Conservation (phyloP, 1,140 invertebrate genomes). For the Drosophila saltans region DNA sequence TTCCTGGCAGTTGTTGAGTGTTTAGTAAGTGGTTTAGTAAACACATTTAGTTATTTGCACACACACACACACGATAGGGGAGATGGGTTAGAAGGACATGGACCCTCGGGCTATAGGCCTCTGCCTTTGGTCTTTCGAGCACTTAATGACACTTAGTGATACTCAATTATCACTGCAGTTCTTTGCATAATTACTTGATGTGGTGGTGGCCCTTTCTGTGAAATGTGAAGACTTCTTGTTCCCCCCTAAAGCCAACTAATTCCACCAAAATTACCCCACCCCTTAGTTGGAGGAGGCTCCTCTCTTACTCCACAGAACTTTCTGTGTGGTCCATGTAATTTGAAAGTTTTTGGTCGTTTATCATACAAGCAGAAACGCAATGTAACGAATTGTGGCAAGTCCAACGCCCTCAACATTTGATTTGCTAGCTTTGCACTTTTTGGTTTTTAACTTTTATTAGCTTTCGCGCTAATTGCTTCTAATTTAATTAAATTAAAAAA, state of each 20-base stretch:
- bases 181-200: conserved; percentile 69
- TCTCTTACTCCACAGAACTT: background rate
- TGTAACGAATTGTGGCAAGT: background rate
- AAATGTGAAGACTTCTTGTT: background rate
- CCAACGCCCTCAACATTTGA: conserved; percentile 17
- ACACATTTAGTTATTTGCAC: conserved; percentile 80
- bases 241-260: too few species aligned
- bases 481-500: conserved; percentile 82
- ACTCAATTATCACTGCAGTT: conserved; percentile 76
- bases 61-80: conserved; percentile 30
- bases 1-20: conserved; percentile 70
- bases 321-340: conserved; percentile 22
- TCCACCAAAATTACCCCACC: too few species aligned
- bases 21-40: conserved; percentile 82
- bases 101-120: conserved; percentile 25
- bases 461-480: conserved; percentile 78
- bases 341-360: conserved; percentile 38
- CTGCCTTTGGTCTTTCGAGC: conserved; percentile 51
- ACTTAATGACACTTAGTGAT: conserved; percentile 79
- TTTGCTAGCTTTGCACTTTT: conserved; percentile 58
- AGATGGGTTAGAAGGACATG: conserved; percentile 7
- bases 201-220: background rate
- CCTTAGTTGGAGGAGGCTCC: background rate
- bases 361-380: background rate
- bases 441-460: conserved; percentile 73